Base-by-base conservation (phyloP, 2,888 invertebrate genomes). In the Athalia rosae region DNA sequence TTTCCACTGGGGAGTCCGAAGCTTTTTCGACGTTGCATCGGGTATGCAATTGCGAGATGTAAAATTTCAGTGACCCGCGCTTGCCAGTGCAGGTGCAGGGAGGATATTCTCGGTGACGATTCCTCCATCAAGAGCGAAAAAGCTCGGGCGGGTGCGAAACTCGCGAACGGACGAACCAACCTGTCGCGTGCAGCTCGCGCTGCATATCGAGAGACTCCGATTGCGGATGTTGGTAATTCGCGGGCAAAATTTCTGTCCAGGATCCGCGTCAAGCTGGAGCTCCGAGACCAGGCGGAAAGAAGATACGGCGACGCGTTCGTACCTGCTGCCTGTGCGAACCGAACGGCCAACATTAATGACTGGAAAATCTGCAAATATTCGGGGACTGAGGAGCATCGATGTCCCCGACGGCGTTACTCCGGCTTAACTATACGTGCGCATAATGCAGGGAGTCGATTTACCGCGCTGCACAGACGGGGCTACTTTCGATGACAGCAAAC, bases 341-440 rank as follows among this genome's bases (percentile, higher is more conserved):
- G 63, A 67, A 66, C 62, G 79, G 79, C 81, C 82, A 81, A 82
- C 83, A 83, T 84, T 79, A 83, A 80, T 76, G 80, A 79, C 77
- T 79, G 71, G 78, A 77, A 80, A 82, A 78, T 78, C 79, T 79
- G 80, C 82, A 80, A 83, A 73, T 77, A 69, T 79, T 79, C 69
- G 77, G 28, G 28, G 28, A 28, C 28, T 28, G 28, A 28, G 28
- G 28, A 28, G 28, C 28, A 28, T 77, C 69, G 71, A 79, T 50
- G 77, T 58, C 8, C 43, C 71, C 76, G 78, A 43, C 77, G 77
- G 79, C 78, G 77, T 78, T 76, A 61, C 64, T 77, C 45, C 45
- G 8, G 50, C 41, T 45, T 45, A 56, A 58, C 71, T 45, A 43
- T 45, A 43, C 56, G 58, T 13, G 71, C 58, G 58, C n/a, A 76